Conservation (phyloP, 1,140 invertebrate genomes). For the Lamellibrachia luymesi region DNA sequence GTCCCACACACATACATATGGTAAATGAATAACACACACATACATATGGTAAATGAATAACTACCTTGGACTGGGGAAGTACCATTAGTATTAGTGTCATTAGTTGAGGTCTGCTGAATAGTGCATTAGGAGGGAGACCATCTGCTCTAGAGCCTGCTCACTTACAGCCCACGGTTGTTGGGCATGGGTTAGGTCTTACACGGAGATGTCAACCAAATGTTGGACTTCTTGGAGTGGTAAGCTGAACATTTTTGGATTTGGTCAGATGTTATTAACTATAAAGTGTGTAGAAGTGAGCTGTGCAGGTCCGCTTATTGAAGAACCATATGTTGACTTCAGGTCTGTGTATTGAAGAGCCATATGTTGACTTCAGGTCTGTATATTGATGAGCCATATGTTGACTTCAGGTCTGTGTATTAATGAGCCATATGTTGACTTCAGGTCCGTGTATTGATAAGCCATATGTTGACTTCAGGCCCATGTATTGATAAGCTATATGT, state of each 20-base stretch:
- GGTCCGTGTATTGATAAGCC: neutral
- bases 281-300: neutral
- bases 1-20: neutral
- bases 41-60: constrained; percentile 1
- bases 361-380: neutral
- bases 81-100: neutral
- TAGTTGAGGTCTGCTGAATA: neutral
- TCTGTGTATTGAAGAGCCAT: neutral
- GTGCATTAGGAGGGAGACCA: neutral
- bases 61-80: neutral
- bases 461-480: neutral
- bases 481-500: neutral
- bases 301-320: neutral
- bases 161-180: neutral
- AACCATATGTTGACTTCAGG: neutral
- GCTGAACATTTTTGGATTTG: neutral
- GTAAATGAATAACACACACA: neutral
- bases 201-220: neutral
- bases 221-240: neutral
- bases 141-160: neutral
- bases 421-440: neutral
- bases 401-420: neutral
- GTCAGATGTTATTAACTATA: neutral
- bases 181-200: neutral
- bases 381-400: neutral